Conservation (phyloP, 2,113 vertebrate species). For the Capricornis sumatraensis region DNA sequence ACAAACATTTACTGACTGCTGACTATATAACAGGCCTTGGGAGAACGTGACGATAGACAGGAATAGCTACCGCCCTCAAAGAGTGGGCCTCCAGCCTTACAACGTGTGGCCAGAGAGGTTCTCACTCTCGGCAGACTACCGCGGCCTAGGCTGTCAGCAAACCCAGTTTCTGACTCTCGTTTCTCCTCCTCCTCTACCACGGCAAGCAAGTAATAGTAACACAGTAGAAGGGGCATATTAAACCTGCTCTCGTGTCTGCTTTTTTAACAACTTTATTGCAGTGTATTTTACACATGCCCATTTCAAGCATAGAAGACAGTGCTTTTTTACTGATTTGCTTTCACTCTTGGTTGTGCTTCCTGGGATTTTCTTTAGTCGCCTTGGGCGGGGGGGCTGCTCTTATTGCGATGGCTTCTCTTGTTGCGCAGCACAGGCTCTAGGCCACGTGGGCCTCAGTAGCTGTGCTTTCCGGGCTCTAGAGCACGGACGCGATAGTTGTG, state of each 20-base stretch:
- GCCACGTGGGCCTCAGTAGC: background rate
- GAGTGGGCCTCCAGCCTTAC: background rate
- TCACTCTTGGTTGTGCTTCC: background rate
- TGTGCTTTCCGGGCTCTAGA: background rate
- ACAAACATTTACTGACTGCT: background rate
- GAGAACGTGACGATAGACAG: background rate
- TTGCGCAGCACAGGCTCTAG: background rate
- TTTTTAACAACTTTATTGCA: background rate
- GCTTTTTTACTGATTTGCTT: background rate
- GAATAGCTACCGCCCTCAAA: background rate
- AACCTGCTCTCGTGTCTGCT: background rate
- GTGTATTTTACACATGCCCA: background rate
- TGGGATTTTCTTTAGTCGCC: background rate
- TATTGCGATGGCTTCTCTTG: background rate
- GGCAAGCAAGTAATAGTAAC: background rate
- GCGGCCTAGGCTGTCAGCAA: background rate
- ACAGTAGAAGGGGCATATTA: no score
- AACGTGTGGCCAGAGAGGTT: background rate
- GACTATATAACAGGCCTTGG: background rate
- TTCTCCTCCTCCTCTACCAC: background rate
- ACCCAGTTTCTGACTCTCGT: background rate
- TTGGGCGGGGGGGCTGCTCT: background rate
- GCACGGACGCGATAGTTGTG: fast-evolving
- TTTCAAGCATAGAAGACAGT: background rate
- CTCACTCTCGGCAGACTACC: background rate